These are phyloP conservation scores for Chaenodraco wilsoni DNA, from an alignment of 2,797 vertebrate genomes.

Conservation along the genomic window DNA sequence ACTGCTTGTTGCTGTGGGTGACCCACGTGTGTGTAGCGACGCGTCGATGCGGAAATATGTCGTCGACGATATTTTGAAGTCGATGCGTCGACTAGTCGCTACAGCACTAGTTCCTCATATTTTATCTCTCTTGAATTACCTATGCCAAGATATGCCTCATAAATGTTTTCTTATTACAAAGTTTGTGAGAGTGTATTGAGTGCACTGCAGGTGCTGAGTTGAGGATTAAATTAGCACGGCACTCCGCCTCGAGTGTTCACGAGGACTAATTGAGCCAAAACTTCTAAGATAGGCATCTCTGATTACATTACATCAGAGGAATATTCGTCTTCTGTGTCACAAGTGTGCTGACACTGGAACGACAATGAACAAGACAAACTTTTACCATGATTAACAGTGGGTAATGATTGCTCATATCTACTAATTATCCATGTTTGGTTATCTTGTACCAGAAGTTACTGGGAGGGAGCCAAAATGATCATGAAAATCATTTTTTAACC, in stretches of 20 bases:
- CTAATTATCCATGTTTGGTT: constrained; percentile 78
- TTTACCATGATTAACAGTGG: constrained; percentile 68
- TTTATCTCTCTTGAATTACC: constrained; percentile 37
- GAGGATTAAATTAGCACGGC: constrained; percentile 71
- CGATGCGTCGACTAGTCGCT: too few relatives aligned
- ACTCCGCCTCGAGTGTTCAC: constrained; percentile 72
- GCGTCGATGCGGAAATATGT: too few relatives aligned
- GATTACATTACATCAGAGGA: constrained; percentile 76
- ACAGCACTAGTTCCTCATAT: constrained; percentile 24
- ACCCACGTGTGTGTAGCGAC: too few relatives aligned
- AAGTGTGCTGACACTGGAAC: constrained; percentile 57
- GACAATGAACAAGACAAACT: constrained; percentile 69
- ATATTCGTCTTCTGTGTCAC: constrained; percentile 65
- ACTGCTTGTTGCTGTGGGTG: too few relatives aligned
- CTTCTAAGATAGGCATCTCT: constrained; percentile 71
- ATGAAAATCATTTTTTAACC: constrained; percentile 55
- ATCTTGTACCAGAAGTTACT: constrained; percentile 69
- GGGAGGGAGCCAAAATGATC: constrained; percentile 69
- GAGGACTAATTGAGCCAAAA: constrained; percentile 75
- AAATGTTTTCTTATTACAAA: constrained; percentile 62
- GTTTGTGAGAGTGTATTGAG: constrained; percentile 52
- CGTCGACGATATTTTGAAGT: too few relatives aligned
- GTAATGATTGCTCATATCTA: constrained; percentile 71
- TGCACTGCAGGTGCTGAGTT: constrained; percentile 71
- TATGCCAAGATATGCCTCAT: constrained; percentile 42